A percentile compares a stretch with the other conserved stretches of the same genome.
These are phyloP conservation scores for Aleiodes leptofemur DNA, from an alignment of 2,888 invertebrate species.

Conservation along the genomic window DNA sequence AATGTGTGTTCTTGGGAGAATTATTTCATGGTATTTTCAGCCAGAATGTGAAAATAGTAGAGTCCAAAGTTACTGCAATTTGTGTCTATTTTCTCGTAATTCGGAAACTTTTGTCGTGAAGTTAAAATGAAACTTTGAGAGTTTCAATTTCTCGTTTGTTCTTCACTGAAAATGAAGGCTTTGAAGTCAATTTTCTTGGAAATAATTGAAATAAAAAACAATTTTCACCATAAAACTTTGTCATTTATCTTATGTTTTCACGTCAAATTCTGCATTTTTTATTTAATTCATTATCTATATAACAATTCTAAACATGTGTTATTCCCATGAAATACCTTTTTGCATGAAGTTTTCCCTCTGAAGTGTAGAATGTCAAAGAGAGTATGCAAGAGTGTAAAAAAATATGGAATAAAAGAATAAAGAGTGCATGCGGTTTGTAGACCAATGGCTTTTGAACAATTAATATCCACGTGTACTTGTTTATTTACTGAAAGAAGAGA, in stretches of 20 bases:
- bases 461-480: constrained; percentile 26
- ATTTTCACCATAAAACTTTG: no score
- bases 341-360: constrained; percentile 9
- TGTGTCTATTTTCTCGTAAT: no score
- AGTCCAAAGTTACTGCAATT: no score
- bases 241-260: no score
- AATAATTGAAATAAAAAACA: no score
- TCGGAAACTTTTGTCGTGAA: no score
- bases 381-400: neutral
- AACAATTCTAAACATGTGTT: neutral
- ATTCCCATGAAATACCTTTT: constrained; percentile 1
- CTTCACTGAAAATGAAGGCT: neutral
- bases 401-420: neutral
- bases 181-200: neutral
- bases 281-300: neutral
- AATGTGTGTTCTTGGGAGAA: no score
- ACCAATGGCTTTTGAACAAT: constrained; percentile 5
- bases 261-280: no score
- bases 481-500: neutral
- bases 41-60: no score
- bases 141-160: neutral
- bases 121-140: no score
- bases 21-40: no score
- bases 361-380: neutral
- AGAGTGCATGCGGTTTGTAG: constrained; percentile 8